A percentile compares a stretch with the other conserved stretches of the same genome.
Evolutionary conservation across 2,113 vertebrate species (phyloP).

Genomic region (Bufo bufo): DNA sequence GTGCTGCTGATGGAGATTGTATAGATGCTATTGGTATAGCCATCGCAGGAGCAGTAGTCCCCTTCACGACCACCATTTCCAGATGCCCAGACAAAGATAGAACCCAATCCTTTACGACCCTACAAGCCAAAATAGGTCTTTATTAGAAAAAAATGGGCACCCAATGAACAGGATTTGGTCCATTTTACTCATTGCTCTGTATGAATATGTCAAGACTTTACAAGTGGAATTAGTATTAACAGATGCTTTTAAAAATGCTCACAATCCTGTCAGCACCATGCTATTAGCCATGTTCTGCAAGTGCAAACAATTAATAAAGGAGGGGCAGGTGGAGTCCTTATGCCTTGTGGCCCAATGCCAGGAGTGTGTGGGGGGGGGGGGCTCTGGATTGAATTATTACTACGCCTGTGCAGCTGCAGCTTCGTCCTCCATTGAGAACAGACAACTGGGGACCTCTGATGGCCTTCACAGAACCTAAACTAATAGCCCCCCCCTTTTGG

Average conservation of each 20-base stretch:
- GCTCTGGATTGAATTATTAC: not conserved
- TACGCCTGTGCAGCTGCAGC: conserved; percentile 50
- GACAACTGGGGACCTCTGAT: conserved; percentile 20
- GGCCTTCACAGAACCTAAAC: conserved; percentile 55
- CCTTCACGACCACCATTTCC: conserved; percentile 86
- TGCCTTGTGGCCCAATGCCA: conserved; percentile 15
- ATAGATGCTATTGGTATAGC: conserved; percentile 94
- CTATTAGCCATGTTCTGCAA: not conserved
- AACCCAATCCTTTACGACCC: conserved; percentile 89
- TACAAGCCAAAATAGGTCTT: conserved; percentile 58
- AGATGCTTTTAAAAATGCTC: not conserved
- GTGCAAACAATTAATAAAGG: conserved; percentile 46
- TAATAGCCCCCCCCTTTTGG: conserved; percentile 36
- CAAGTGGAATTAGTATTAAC: not conserved
- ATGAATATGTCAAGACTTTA: not conserved
- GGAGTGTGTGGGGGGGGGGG: not conserved
- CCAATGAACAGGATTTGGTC: not conserved
- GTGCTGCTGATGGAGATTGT: conserved; percentile 90
- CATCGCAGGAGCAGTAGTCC: conserved; percentile 92
- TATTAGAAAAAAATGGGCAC: not conserved
- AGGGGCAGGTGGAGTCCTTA: conserved; percentile 41
- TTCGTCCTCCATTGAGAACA: conserved; percentile 35
- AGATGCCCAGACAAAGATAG: conserved; percentile 90
- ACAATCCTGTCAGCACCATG: not conserved
- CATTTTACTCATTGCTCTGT: not conserved